These are phyloP conservation scores for Hafferia zeledoni DNA, from an alignment of 2,797 vertebrate genomes.

Conservation along the genomic window DNA sequence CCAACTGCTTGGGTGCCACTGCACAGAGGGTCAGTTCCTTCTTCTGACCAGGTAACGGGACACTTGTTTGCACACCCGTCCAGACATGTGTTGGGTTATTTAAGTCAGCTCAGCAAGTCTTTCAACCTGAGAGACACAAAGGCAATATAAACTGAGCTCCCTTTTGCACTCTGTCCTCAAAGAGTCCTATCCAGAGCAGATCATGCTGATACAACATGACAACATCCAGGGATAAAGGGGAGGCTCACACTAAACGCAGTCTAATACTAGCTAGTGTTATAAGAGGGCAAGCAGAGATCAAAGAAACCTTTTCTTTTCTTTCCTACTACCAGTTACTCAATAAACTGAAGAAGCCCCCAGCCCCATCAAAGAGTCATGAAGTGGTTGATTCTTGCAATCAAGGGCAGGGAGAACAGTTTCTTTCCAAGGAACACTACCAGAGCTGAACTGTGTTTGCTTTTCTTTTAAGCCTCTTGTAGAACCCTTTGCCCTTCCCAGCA, in stretches of 20 bases:
- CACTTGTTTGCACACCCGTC: not conserved
- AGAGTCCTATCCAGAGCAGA: slow-evolving; percentile 62
- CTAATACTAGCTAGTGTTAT: slow-evolving; percentile 32
- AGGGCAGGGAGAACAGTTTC: not conserved
- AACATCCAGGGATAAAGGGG: slow-evolving; percentile 61
- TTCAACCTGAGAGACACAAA: slow-evolving; percentile 8
- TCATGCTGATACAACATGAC: slow-evolving; percentile 72
- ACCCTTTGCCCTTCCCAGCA: not conserved
- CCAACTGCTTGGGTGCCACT: not conserved
- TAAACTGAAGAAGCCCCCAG: not conserved
- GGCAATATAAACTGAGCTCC: slow-evolving; percentile 32
- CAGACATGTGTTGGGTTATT: not conserved
- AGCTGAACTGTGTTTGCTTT: not conserved
- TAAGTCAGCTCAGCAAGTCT: slow-evolving; percentile 41
- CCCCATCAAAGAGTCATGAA: accelerated
- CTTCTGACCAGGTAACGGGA: not conserved
- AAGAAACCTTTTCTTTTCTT: not conserved
- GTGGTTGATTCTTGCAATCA: accelerated
- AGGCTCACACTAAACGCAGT: slow-evolving; percentile 42
- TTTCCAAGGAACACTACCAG: not conserved
- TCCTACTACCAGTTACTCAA: not conserved
- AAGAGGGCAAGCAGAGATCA: slow-evolving; percentile 57
- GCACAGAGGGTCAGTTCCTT: not conserved
- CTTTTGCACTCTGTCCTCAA: slow-evolving; percentile 51
- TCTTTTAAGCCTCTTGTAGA: slow-evolving; percentile 21